Conservation (phyloP, 1,140 invertebrate species). For the Apolygus lucorum region DNA sequence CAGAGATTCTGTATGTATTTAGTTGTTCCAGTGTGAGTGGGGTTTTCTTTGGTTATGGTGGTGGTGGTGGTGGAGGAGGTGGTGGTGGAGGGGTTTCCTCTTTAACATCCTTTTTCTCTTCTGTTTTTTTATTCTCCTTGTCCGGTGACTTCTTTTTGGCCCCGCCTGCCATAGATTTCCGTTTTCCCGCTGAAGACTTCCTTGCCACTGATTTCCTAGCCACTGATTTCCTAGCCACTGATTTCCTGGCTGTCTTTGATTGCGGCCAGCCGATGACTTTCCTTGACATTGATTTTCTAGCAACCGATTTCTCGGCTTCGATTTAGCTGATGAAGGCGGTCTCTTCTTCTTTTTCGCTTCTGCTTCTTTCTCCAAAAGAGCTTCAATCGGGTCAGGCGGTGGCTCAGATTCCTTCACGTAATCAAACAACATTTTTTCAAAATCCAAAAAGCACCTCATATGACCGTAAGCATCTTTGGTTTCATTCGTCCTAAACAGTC, state of each 20-base stretch:
- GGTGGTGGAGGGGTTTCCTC: too few species aligned
- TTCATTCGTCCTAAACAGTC: not conserved
- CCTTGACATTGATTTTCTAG: too few species aligned
- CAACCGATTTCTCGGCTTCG: too few species aligned
- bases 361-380: too few species aligned
- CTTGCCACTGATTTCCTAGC: too few species aligned
- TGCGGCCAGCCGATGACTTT: not conserved
- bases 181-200: not conserved
- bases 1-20: slow-evolving; percentile 1
- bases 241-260: not conserved
- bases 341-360: not conserved
- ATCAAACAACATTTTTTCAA: not conserved
- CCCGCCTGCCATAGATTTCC: not conserved
- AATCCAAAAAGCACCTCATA: not conserved
- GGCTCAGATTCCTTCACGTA: not conserved
- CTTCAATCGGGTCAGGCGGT: not conserved
- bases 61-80: not conserved
- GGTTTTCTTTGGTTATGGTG: slow-evolving; percentile 4
- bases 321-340: too few species aligned
- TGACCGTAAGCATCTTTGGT: not conserved
- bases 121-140: too few species aligned
- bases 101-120: not conserved
- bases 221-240: not conserved
- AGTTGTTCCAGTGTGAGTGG: not conserved
- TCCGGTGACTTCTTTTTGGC: not conserved